Evolutionary conservation across 2,888 invertebrate species (phyloP).

Genomic region (Rotaria socialis): DNA sequence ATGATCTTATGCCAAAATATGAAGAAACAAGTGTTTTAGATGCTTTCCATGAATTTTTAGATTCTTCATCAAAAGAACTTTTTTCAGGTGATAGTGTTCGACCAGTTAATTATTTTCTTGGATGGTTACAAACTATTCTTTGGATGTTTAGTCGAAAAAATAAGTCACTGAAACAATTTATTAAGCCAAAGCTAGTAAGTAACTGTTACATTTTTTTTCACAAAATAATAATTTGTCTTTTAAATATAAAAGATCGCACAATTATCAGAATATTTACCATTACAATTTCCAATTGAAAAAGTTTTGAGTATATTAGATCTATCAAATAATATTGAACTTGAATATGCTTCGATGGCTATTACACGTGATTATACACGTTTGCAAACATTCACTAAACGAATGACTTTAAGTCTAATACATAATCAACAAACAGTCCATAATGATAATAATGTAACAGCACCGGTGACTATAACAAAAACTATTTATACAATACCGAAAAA

Average conservation of each 20-base stretch:
- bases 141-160: constrained; percentile 33
- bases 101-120: constrained; percentile 19
- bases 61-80: constrained; percentile 31
- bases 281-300: constrained; percentile 37
- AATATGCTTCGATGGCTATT: constrained; percentile 29
- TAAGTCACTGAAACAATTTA: not conserved
- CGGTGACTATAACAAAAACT: not conserved
- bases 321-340: constrained; percentile 1
- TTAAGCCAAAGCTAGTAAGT: constrained; percentile 32
- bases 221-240: not conserved
- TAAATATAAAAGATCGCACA: not conserved
- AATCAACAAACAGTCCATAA: not conserved
- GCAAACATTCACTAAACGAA: not conserved
- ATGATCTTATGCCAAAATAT: constrained; percentile 5
- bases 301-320: constrained; percentile 19
- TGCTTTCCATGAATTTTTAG: constrained; percentile 12
- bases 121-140: constrained; percentile 4
- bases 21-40: not conserved
- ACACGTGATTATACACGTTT: constrained; percentile 6
- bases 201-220: not conserved
- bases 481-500: constrained; percentile 14
- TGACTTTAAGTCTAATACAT: not conserved
- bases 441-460: not conserved
- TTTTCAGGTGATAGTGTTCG: constrained; percentile 1
- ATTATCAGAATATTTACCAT: constrained; percentile 25